These are phyloP conservation scores for Uropetala carovei DNA, from an alignment of 2,888 invertebrate genomes.

Conservation along the genomic window DNA sequence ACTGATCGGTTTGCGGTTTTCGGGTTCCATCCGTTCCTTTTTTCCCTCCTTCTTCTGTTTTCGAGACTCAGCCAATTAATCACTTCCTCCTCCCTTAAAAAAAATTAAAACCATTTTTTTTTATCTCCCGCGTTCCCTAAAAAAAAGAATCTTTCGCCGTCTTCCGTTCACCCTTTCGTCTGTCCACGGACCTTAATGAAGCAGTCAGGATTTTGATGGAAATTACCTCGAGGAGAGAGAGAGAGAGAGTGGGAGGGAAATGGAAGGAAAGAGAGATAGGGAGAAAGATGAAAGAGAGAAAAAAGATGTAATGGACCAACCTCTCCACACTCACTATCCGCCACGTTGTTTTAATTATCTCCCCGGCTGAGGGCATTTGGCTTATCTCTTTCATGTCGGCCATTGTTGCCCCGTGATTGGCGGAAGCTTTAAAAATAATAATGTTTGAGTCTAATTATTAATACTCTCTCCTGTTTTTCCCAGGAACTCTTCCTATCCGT, in stretches of 20 bases:
- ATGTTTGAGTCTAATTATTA: neutral
- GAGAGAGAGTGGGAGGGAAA: neutral
- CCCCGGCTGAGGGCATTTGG: neutral
- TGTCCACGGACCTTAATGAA: slow-evolving; percentile 19
- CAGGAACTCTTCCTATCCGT: neutral
- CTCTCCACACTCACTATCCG: neutral
- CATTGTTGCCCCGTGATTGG: neutral
- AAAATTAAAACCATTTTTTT: slow-evolving; percentile 19
- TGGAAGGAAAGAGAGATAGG: neutral
- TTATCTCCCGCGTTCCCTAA: neutral
- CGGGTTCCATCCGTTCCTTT: neutral
- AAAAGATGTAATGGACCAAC: neutral
- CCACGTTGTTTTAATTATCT: neutral
- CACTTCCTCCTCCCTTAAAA: slow-evolving; percentile 11
- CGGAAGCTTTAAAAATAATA: neutral
- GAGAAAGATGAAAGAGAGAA: neutral
- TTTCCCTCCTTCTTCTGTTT: neutral
- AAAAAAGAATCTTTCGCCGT: neutral
- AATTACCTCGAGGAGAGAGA: neutral
- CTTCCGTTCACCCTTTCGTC: neutral
- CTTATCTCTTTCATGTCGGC: neutral
- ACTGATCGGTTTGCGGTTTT: neutral
- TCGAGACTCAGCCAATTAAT: neutral
- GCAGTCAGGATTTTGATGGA: slow-evolving; percentile 35
- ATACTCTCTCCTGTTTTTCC: neutral